phyloP scores from a whole-genome alignment of 2,888 invertebrate genomes.

The Bembecia ichneumoniformis region DNA sequence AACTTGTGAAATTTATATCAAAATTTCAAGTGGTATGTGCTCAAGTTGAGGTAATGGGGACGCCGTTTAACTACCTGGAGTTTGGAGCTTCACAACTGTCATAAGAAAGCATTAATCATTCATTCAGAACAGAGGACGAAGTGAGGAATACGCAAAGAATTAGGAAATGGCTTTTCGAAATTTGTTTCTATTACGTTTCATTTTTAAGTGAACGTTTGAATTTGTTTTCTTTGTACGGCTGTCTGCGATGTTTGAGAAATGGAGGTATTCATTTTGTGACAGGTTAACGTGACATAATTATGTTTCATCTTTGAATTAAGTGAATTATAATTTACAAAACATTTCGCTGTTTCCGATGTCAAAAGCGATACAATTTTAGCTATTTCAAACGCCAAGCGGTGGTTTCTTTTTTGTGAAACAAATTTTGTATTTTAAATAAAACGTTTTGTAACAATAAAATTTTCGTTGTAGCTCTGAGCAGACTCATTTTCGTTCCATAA shows the following conservation, averaged over 20 bases:
- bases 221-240: not conserved
- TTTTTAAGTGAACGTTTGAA: not conserved
- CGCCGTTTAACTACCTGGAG: slow-evolving; percentile 6
- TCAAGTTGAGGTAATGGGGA: slow-evolving; percentile 1
- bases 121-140: slow-evolving; percentile 11
- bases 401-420: too few relatives aligned
- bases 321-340: not conserved
- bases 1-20: not conserved
- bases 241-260: not conserved
- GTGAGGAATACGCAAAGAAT: slow-evolving; percentile 1
- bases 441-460: too few relatives aligned
- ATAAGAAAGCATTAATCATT: slow-evolving; percentile 13
- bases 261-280: not conserved
- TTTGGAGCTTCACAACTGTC: slow-evolving; percentile 9
- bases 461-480: too few relatives aligned
- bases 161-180: not conserved
- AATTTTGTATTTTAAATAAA: not conserved
- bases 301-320: not conserved
- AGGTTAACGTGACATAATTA: not conserved
- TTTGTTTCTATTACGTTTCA: not conserved
- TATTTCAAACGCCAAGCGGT: too few relatives aligned
- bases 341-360: not conserved
- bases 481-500: too few relatives aligned
- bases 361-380: not conserved
- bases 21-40: not conserved